A percentile compares a stretch with the other conserved stretches of the same genome.
These are phyloP conservation scores for Gorsachius magnificus DNA, from an alignment of 2,797 vertebrate species.

Conservation along the genomic window DNA sequence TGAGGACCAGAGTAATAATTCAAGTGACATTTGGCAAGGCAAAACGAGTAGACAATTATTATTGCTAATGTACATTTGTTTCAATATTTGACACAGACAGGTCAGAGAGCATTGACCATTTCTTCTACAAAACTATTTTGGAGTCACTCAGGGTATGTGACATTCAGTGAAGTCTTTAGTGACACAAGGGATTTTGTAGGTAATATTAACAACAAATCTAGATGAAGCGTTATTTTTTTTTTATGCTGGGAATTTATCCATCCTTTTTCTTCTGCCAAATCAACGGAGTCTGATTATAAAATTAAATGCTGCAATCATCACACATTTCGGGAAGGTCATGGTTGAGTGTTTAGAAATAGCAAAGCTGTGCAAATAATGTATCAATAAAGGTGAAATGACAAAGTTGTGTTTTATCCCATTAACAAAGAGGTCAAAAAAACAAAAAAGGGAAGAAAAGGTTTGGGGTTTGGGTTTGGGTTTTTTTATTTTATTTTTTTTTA, in stretches of 20 bases:
- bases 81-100: not conserved
- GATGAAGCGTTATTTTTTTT: not conserved
- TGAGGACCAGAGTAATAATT: conserved; percentile 14
- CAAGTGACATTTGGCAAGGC: conserved; percentile 26
- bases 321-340: not conserved
- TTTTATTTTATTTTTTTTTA: not conserved
- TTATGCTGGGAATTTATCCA: not conserved
- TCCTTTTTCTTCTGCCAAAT: not conserved
- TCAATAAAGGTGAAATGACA: not conserved
- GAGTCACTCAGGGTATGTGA: not conserved
- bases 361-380: not conserved
- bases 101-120: not conserved
- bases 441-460: not conserved
- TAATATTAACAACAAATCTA: not conserved
- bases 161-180: not conserved
- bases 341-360: not conserved
- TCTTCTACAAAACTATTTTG: not conserved
- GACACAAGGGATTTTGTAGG: not conserved
- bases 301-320: not conserved
- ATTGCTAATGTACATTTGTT: not conserved
- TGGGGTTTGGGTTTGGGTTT: no score
- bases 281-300: not conserved
- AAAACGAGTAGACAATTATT: not conserved
- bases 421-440: not conserved
- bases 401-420: not conserved